phyloP scores from a whole-genome alignment of 1,140 invertebrate species.

The Coelopa frigida region DNA sequence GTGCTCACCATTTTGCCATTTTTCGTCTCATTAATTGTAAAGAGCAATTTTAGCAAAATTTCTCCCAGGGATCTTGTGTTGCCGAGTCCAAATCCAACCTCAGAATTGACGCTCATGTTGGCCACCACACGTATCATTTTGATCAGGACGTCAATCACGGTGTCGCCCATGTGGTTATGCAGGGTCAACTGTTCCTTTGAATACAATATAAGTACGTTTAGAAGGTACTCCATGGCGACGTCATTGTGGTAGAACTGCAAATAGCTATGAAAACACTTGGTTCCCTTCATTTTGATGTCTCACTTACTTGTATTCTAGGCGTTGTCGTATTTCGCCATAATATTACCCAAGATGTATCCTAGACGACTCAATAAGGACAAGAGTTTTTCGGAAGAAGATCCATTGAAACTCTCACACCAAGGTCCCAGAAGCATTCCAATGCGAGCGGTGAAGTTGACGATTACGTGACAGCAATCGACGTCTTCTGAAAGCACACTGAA shows the following conservation, averaged over 20 bases:
- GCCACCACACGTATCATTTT: constrained; percentile 61
- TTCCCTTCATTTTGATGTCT: not conserved
- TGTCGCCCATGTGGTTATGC: constrained; percentile 20
- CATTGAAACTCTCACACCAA: constrained; percentile 28
- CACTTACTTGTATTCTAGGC: constrained; percentile 54
- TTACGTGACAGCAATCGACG: constrained; percentile 60
- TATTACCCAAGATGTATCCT: constrained; percentile 70
- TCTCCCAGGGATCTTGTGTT: constrained; percentile 35
- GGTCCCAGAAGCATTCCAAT: constrained; percentile 47
- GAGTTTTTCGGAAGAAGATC: constrained; percentile 40
- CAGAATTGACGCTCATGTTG: constrained; percentile 64
- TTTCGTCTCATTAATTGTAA: constrained; percentile 16
- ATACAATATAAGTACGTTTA: constrained; percentile 32
- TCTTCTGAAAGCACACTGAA: constrained; percentile 63
- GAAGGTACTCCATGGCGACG: constrained; percentile 43
- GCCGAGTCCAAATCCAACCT: constrained; percentile 54
- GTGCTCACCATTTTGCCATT: constrained; percentile 12
- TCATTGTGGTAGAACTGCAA: constrained; percentile 42
- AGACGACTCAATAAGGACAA: constrained; percentile 59
- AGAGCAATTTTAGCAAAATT: constrained; percentile 26
- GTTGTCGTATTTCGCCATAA: constrained; percentile 61
- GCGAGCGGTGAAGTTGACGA: constrained; percentile 47
- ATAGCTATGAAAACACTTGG: not conserved
- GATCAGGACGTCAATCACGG: constrained; percentile 44
- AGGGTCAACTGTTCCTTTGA: constrained; percentile 20